Evolutionary conservation across 1,140 invertebrate genomes (phyloP), one percentile per base, ranked within the genome.

Genomic region (Helicoverpa armigera): DNA sequence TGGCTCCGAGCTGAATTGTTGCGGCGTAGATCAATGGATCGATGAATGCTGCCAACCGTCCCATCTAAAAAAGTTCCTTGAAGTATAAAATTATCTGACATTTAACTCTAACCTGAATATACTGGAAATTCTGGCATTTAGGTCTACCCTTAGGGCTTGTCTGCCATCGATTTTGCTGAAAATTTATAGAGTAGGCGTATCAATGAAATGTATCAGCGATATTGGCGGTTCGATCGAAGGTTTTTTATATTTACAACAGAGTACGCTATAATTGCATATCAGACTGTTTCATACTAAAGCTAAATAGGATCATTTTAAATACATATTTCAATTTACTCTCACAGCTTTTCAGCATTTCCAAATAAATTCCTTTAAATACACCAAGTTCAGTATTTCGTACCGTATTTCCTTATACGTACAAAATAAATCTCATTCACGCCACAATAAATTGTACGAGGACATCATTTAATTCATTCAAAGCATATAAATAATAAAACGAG

Each of bases 371-470:
- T 23, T 11, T 51, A 43, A 9, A 1, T 43, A 43, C 5, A 56
- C 51, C 50, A 50, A 63, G 9, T 61, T 3, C 16, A 51, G 14
- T 61, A 61, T 61, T 75, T 48, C 10, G 23, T 29, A 75, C 11
- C 35, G 51, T 43, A 63, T 75, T 75, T 75, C 73, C 73, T 60
- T 23, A 18, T 18, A 23, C 73, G 56, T 48, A 75, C 16, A 51
- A 50, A 75, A 75, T 75, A 75, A 75, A 75, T 75, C 23, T 63
- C 43, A 63, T 50, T 50, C 31, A 63, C 29, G 29, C 67, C 67
- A 73, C 70, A 73, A 35, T 73, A 58, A 14, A 56, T 69, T 69
- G 12, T 58, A 16, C 56, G 70, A 43, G n/a, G n/a, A 73, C 53
- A 54, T n/a, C 14, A 23, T 29, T 43, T 73, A 73, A 58, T 73